Evolutionary conservation across 2,113 vertebrate genomes (phyloP), one percentile per base, ranked within the genome.

Genomic region (Theristicus caerulescens): DNA sequence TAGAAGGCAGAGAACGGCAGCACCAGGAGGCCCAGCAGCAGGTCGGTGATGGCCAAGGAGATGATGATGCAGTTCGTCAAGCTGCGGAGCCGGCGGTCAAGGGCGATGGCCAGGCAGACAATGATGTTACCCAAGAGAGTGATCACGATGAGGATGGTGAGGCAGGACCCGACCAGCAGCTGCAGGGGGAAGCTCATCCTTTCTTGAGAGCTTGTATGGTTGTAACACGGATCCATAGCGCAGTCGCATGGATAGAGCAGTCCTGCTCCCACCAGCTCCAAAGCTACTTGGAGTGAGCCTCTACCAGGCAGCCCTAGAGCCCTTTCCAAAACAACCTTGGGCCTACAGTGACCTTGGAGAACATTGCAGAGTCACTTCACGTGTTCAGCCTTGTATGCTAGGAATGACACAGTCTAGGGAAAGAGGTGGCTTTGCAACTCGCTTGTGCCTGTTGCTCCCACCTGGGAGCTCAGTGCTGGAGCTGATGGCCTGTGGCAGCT

Each of bases 21-120:
- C 90, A 99, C 99, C 83, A 99, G 95, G 29, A 99, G 97, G 57
- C 99, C 99, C 8, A 99, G 98, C 57, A 99, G 98, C 88, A 99
- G 97, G 94, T 99, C 99, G 0, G 99, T 99, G 67, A 99, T 85
- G 13, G 99, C 99, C 97, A 99, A 97, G 7, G 99, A 99, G 82
- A 99, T 98, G 0, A 99, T 99, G 97, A 99, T 99, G 95, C 99
- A 99, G 98, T 99, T 99, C 2, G 99, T 99, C 95, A 99, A 97
- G 82, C 98, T 99, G 86, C 99, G 99, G 46, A 99, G 99, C 81
- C 98, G 98, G 59, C 99, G 98, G 74, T 98, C 99, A 34, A 98
- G 83, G 34, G 98, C 99, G 81, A 99, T 99, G 0, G 99, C 99
- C 97, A 99, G 97, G 94, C 99, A 99, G 88, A 99, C 99, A 1